These are phyloP conservation scores for Rhyacichthys aspro DNA, from an alignment of 2,797 vertebrate species.

Conservation along the genomic window DNA sequence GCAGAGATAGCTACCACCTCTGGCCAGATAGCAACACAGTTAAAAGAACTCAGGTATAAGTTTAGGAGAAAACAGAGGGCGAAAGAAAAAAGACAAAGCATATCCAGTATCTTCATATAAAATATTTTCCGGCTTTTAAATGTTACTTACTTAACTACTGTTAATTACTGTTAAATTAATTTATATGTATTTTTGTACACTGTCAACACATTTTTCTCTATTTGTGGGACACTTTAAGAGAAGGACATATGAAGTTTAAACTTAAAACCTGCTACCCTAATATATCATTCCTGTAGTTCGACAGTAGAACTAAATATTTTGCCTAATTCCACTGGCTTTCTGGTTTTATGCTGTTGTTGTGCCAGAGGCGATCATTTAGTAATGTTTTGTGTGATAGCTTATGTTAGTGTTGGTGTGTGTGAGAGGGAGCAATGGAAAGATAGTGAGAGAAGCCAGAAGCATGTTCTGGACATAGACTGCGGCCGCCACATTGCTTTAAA, in stretches of 20 bases:
- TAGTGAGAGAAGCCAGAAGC: slow-evolving; percentile 52
- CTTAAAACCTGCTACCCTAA: slow-evolving; percentile 3
- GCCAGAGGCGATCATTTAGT: slow-evolving; percentile 65
- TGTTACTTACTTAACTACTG: too few species aligned
- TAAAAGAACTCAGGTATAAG: slow-evolving; percentile 59
- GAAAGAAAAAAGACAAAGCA: slow-evolving; percentile 11
- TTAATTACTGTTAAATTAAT: not conserved
- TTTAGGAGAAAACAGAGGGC: slow-evolving; percentile 32
- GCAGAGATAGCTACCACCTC: slow-evolving; percentile 70
- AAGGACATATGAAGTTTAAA: not conserved
- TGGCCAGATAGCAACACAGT: slow-evolving; percentile 68
- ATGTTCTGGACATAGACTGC: slow-evolving; percentile 70
- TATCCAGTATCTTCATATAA: too few species aligned
- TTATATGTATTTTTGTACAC: too few species aligned
- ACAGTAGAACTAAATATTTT: slow-evolving; percentile 22
- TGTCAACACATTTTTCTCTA: not conserved
- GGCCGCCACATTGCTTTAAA: slow-evolving; percentile 71
- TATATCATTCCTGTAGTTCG: slow-evolving; percentile 15
- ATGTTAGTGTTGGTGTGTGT: slow-evolving; percentile 47
- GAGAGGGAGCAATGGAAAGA: slow-evolving; percentile 9
- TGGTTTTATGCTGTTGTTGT: slow-evolving; percentile 52
- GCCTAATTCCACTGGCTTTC: slow-evolving; percentile 49
- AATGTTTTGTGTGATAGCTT: slow-evolving; percentile 67
- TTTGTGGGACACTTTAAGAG: not conserved
- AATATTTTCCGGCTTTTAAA: slow-evolving; percentile 6